A percentile compares a stretch with the other conserved stretches of the same genome.
Evolutionary conservation across 37 sponge, comb jelly and placozoan genomes (phyloP).

Genomic region (Chondrosia reniformis): DNA sequence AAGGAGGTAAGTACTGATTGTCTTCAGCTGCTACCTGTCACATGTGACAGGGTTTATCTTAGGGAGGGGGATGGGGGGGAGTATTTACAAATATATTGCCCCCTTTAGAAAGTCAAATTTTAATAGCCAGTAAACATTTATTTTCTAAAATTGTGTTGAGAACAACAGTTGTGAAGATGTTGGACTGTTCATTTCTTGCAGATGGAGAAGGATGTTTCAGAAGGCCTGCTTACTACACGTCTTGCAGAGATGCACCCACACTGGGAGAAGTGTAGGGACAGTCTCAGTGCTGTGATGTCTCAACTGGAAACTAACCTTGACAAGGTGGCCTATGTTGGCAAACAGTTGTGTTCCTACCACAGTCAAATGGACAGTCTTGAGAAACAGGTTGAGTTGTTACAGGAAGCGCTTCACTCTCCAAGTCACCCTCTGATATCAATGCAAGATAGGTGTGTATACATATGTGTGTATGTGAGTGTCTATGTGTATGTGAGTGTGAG

Average conservation of each 20-base stretch:
- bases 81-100: too few species aligned
- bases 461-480: conserved; percentile 1
- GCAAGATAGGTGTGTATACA: conserved; percentile 73
- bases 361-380: conserved; percentile 47
- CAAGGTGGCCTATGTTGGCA: conserved; percentile 53
- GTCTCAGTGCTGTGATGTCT: conserved; percentile 45
- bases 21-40: too few species aligned
- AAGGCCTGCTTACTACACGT: conserved; percentile 61
- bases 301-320: conserved; percentile 55
- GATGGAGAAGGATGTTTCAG: conserved; percentile 79
- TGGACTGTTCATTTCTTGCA: too few species aligned
- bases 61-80: too few species aligned
- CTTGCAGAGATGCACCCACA: conserved; percentile 61
- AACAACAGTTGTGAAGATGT: too few species aligned
- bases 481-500: conserved; percentile 10
- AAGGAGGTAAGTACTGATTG: conserved; percentile 46
- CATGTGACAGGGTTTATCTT: too few species aligned
- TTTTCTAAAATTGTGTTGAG: too few species aligned
- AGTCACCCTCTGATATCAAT: conserved; percentile 78
- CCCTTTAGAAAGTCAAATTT: too few species aligned
- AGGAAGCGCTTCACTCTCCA: conserved; percentile 66
- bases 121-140: too few species aligned
- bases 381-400: conserved; percentile 54
- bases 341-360: conserved; percentile 40
- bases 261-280: conserved; percentile 73